Evolutionary conservation across 2,797 vertebrate genomes (phyloP).

Genomic region (Epinephelus malabaricus): DNA sequence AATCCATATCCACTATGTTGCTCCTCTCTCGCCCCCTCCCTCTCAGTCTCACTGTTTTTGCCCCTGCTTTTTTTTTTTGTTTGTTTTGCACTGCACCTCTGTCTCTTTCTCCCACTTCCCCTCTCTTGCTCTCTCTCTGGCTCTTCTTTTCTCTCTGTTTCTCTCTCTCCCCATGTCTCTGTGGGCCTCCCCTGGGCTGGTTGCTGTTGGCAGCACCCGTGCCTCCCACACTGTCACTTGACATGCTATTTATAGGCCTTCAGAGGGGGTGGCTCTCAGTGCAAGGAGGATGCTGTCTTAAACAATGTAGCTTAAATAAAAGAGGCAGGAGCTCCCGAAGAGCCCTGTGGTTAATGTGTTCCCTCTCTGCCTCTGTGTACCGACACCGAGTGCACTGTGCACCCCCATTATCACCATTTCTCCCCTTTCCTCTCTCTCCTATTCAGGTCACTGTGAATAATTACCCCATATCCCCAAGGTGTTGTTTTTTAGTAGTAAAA

Average conservation of each 20-base stretch:
- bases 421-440: slow-evolving; percentile 7
- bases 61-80: slow-evolving; percentile 38
- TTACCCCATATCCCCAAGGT: slow-evolving; percentile 20
- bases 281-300: slow-evolving; percentile 86
- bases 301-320: slow-evolving; percentile 85
- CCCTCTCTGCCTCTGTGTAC: slow-evolving; percentile 55
- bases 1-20: slow-evolving; percentile 79
- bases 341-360: slow-evolving; percentile 70
- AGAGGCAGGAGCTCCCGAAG: slow-evolving; percentile 77
- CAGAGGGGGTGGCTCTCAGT: slow-evolving; percentile 85
- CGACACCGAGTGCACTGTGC: slow-evolving; percentile 40
- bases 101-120: slow-evolving; percentile 62
- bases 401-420: slow-evolving; percentile 27
- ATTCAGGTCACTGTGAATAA: slow-evolving; percentile 23
- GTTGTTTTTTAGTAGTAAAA: not conserved
- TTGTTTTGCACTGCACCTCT: slow-evolving; percentile 55
- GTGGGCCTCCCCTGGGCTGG: slow-evolving; percentile 85
- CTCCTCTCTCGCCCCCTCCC: slow-evolving; percentile 63
- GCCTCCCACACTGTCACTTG: slow-evolving; percentile 88
- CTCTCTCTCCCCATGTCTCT: slow-evolving; percentile 75
- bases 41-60: slow-evolving; percentile 57
- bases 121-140: slow-evolving; percentile 44
- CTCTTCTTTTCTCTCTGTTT: slow-evolving; percentile 55
- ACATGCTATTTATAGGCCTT: slow-evolving; percentile 88
- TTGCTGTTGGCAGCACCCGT: slow-evolving; percentile 85